Evolutionary conservation across 2,113 vertebrate genomes (phyloP).

Genomic region (Choloepus hoffmanni): DNA sequence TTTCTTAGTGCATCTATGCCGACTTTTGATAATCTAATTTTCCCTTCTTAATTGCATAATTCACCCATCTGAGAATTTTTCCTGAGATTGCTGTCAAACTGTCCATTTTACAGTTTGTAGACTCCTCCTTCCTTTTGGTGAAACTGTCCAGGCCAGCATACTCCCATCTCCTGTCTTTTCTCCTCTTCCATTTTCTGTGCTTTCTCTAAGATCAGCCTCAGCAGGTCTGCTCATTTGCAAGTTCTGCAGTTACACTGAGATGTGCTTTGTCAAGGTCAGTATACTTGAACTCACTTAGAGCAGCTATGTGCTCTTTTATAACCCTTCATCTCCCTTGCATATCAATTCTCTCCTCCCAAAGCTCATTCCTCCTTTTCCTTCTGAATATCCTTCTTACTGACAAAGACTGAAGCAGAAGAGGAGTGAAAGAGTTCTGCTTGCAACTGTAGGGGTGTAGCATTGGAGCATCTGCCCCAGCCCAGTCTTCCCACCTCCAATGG

Average conservation of each 20-base stretch:
- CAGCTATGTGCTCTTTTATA: not conserved
- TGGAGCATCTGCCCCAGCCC: not conserved
- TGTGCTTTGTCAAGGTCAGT: not conserved
- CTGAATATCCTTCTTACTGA: not conserved
- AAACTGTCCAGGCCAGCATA: not conserved
- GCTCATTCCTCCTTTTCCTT: not conserved
- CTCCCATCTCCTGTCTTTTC: not conserved
- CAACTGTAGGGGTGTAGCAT: not conserved
- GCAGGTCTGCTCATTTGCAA: constrained; percentile 24
- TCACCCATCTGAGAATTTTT: not conserved
- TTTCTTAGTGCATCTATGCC: not conserved
- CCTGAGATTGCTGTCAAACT: not conserved
- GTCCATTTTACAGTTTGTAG: not conserved
- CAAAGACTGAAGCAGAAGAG: not conserved
- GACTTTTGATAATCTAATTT: not conserved
- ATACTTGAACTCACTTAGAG: not conserved
- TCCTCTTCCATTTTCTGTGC: not conserved
- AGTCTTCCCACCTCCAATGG: not conserved
- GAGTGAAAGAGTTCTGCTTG: not conserved
- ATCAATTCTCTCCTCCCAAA: not conserved
- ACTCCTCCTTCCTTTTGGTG: not conserved
- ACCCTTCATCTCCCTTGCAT: not conserved
- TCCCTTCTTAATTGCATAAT: not conserved
- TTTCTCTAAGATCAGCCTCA: not conserved
- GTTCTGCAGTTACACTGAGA: not conserved